Base-by-base conservation (phyloP, 1,140 invertebrate species). In the Drosophila quadrilineata region DNA sequence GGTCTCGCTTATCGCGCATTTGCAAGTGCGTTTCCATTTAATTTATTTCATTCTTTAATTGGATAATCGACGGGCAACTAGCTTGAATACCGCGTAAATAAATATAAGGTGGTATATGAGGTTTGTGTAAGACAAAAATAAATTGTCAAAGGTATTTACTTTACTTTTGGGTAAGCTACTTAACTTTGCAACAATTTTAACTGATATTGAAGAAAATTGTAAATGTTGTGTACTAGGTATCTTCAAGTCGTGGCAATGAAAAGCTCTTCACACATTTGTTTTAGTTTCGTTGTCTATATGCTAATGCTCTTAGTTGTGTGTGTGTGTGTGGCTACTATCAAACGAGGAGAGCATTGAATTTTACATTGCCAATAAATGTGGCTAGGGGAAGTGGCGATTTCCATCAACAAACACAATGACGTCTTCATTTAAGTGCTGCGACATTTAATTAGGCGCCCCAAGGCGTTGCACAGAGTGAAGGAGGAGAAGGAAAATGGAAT, bases 401-500 rank as follows among this genome's bases (percentile, higher is more conserved):
- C 12, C 52, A 10, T 41, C n/a, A 16, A 33, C 28, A 9, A 46
- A 12, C 45, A 3, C 45, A 49, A 49, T 54, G 35, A 38, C 35
- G 49, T 31, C 26, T 41, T 21, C 28, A 3, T 9, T 26, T 29
- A 53, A 41, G 24, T 53, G 26, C 40, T 14, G 28, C 60, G 35
- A 74, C 54, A 59, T 75, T 82, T 76, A 80, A 80, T 80, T 80
- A 82, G 72, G 58, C 53, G 66, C n/a, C 26, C 28, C 59, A 33
- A 54, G 52, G 38, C 21, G 14, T 12, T 19, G 24, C 12, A 21
- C 24, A 8, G 19, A 1, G 19, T 21, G 33, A 6, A 26, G 16
- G 14, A 3, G 22, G 22, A 24, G 12, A 10, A 6, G 12, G 41
- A n/a, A n/a, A n/a, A n/a, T n/a, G n/a, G n/a, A n/a, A n/a, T n/a